These are phyloP conservation scores for Phasia obesa DNA, from an alignment of 2,888 invertebrate species.

Conservation along the genomic window DNA sequence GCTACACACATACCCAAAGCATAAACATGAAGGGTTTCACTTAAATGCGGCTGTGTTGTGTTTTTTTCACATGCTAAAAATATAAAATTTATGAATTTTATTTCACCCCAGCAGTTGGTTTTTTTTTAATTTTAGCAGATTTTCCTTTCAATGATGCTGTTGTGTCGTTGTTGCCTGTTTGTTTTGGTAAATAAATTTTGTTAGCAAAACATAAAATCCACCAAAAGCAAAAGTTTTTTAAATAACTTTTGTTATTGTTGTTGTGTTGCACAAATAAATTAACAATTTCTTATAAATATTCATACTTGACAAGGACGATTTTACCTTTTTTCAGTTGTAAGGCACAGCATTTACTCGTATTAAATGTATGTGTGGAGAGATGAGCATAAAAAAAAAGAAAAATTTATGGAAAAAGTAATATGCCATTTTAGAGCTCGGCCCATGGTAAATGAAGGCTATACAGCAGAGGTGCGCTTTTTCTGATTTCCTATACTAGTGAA, in stretches of 20 bases:
- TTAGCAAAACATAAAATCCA: constrained; percentile 21
- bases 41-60: constrained; percentile 41
- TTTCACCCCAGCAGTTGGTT: constrained; percentile 33
- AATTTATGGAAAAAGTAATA: too few relatives aligned
- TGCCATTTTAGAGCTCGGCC: too few relatives aligned
- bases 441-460: too few relatives aligned
- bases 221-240: constrained; percentile 3
- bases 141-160: constrained; percentile 16
- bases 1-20: not conserved
- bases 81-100: constrained; percentile 52
- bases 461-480: too few relatives aligned
- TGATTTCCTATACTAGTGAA: too few relatives aligned
- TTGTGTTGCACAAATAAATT: constrained; percentile 38
- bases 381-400: too few relatives aligned
- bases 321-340: not conserved
- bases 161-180: constrained; percentile 9
- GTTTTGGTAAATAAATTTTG: constrained; percentile 45
- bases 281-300: constrained; percentile 59
- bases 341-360: too few relatives aligned
- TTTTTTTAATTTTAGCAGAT: constrained; percentile 23
- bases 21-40: constrained; percentile 3
- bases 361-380: too few relatives aligned
- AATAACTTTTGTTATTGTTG: constrained; percentile 9
- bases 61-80: constrained; percentile 46
- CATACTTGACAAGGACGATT: constrained; percentile 49